Evolutionary conservation across 2,113 vertebrate genomes (phyloP).

Genomic region (Phaetusa simplex): DNA sequence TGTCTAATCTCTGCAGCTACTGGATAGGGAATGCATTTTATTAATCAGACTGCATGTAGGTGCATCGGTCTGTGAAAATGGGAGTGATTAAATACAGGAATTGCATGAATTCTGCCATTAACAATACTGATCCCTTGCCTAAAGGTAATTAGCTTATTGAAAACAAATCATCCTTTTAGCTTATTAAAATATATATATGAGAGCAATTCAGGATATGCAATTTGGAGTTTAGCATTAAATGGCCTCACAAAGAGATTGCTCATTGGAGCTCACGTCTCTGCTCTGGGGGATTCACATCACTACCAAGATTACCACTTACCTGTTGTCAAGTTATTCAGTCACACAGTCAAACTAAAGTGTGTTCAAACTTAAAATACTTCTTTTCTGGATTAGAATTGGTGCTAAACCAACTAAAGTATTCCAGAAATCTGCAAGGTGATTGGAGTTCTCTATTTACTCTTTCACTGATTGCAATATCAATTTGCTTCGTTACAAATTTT

Average conservation of each 20-base stretch:
- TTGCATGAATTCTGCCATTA: background rate
- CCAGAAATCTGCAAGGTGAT: background rate
- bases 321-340: background rate
- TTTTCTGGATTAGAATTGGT: background rate
- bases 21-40: background rate
- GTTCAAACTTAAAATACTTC: background rate
- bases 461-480: background rate
- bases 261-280: background rate
- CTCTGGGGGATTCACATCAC: background rate
- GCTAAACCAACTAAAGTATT: background rate
- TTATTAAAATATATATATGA: background rate
- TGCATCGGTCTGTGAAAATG: background rate
- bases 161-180: background rate
- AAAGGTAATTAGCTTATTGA: background rate
- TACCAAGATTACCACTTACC: background rate
- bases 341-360: background rate
- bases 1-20: background rate
- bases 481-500: background rate
- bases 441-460: background rate
- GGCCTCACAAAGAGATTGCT: background rate
- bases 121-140: background rate
- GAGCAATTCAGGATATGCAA: background rate
- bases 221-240: background rate
- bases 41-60: background rate
- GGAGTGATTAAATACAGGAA: background rate